Evolutionary conservation across 2,797 vertebrate species (phyloP).

Genomic region (Notolepis coatsorum): DNA sequence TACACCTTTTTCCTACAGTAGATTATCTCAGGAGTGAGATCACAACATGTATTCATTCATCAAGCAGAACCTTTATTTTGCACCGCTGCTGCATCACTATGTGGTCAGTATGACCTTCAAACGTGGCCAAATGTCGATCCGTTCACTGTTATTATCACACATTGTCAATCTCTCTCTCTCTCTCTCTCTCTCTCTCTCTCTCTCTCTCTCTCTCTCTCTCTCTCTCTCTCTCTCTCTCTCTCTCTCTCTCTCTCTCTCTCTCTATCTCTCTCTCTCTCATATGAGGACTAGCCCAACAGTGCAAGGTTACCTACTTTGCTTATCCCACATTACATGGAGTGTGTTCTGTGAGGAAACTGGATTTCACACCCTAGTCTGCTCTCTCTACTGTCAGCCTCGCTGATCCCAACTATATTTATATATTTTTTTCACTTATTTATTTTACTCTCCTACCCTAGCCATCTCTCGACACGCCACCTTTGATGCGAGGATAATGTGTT

Average conservation of each 20-base stretch:
- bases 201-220: neutral
- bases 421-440: slow-evolving; percentile 80
- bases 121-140: no score
- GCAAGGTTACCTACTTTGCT: slow-evolving; percentile 60
- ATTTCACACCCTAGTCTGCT: slow-evolving; percentile 70
- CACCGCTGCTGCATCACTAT: no score
- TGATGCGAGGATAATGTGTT: slow-evolving; percentile 76
- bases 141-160: no score
- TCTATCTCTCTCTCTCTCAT: slow-evolving; percentile 41
- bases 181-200: slow-evolving; percentile 48
- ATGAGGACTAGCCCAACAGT: slow-evolving; percentile 62
- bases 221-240: neutral
- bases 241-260: neutral
- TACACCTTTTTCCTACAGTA: no score
- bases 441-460: slow-evolving; percentile 59
- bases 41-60: slow-evolving; percentile 9
- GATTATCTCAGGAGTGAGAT: slow-evolving; percentile 29
- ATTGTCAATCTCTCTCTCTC: neutral
- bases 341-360: slow-evolving; percentile 76
- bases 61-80: neutral
- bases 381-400: slow-evolving; percentile 69
- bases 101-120: no score
- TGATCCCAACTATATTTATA: slow-evolving; percentile 76
- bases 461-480: slow-evolving; percentile 68
- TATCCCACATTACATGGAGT: slow-evolving; percentile 69